Evolutionary conservation across 2,113 vertebrate genomes (phyloP), one percentile per base, ranked within the genome.

Genomic region (Mustela nigripes): DNA sequence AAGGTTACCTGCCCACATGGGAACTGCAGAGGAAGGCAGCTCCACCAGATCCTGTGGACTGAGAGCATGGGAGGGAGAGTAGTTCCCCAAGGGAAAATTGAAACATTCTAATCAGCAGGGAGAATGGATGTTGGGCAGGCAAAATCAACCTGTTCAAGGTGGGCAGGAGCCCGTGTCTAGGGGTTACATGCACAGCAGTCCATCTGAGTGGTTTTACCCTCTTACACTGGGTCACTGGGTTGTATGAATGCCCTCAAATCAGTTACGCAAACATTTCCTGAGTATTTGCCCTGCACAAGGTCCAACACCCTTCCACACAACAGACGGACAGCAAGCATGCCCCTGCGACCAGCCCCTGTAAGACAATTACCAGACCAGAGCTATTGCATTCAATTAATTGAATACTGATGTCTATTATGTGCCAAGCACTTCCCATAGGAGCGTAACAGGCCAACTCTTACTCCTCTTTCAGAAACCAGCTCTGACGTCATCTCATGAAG

Each of bases 331-430:
- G 67, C 48, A 84, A 84, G 50, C 39, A 50, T 45, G 78, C 50
- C 2, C n/a, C 83, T 78, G 24, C 42, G 16, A 33, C 24, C 89
- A 94, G 42, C 71, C 39, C 58, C 24, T 73, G 4, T 82, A 69
- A 86, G 33, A n/a, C 56, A 80, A 45, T 81, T 67, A 76, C 21
- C 60, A 80, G 81, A 67, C 39, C 60, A 15, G 73, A 83, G 67
- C 16, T 67, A 60, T 28, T 63, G 21, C 63, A 56, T 39, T 95
- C 33, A 71, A 69, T 86, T 76, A 71, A 74, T 81, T 85, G 11
- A 94, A 62, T 87, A 53, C 42, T 87, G n/a, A 67, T 87, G n/a
- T 92, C 26, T 60, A 16, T 88, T 71, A 92, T 45, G 73, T 89
- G 48, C 69, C 76, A 97, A 91, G 31, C 74, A 81, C 45, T 7